These are phyloP conservation scores for Heliconius nattereri DNA, from an alignment of 1,140 invertebrate species.

Conservation along the genomic window DNA sequence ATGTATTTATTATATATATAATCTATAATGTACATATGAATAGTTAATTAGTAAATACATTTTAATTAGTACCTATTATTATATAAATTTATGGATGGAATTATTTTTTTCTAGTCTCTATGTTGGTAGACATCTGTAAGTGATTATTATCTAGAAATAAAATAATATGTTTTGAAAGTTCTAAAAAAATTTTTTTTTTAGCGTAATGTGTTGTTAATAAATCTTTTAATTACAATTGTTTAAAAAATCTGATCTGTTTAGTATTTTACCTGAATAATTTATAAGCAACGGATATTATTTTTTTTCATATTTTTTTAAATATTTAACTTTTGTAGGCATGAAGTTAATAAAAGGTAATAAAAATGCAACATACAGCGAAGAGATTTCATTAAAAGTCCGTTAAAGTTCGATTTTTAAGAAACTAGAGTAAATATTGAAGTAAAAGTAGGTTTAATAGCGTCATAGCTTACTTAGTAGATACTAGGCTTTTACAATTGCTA, in stretches of 20 bases:
- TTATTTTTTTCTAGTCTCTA: slow-evolving; percentile 42
- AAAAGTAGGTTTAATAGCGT: not conserved
- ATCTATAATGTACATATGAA: slow-evolving; percentile 30
- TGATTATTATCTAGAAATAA: not conserved
- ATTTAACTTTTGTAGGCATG: not conserved
- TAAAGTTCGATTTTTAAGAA: not conserved
- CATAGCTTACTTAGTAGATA: not conserved
- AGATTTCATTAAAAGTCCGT: not conserved
- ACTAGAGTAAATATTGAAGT: not conserved
- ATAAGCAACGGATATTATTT: no score
- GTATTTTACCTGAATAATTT: no score
- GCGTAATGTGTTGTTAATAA: no score
- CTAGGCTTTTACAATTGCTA: not conserved
- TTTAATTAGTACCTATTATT: not conserved
- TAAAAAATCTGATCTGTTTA: no score
- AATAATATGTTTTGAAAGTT: not conserved
- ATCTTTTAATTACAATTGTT: no score
- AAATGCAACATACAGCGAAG: not conserved
- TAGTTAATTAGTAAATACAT: slow-evolving; percentile 17
- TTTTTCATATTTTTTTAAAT: no score
- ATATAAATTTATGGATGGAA: slow-evolving; percentile 30
- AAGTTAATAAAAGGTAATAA: not conserved
- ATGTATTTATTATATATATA: slow-evolving; percentile 24
- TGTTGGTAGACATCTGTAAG: slow-evolving; percentile 20
- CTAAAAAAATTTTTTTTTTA: no score